Evolutionary conservation across 2,797 vertebrate species (phyloP).

Genomic region (Megalops cyprinoides): DNA sequence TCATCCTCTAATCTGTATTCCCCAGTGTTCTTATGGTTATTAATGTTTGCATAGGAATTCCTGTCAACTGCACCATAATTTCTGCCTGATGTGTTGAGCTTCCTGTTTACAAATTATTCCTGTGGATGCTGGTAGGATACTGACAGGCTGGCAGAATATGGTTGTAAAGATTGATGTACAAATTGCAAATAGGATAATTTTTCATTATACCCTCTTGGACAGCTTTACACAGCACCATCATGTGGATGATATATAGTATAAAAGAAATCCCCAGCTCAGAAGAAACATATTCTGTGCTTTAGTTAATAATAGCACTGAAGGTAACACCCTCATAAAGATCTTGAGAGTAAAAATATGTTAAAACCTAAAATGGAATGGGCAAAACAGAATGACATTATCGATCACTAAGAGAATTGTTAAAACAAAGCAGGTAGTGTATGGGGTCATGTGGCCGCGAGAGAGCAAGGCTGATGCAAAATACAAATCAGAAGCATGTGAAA

Average conservation of each 20-base stretch:
- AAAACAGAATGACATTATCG: too few relatives aligned
- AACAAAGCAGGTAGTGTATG: neutral
- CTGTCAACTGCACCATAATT: neutral
- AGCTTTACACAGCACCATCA: neutral
- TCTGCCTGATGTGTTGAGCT: neutral
- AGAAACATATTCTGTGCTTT: neutral
- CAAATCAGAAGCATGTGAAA: neutral
- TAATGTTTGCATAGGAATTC: constrained; percentile 8
- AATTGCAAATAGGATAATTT: neutral
- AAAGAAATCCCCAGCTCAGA: neutral
- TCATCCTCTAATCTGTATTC: neutral
- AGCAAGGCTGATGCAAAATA: neutral
- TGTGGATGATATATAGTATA: neutral
- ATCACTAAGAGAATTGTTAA: too few relatives aligned
- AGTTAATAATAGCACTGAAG: too few relatives aligned
- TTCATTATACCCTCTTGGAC: neutral
- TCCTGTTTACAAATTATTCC: neutral
- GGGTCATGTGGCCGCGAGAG: neutral
- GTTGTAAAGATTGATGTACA: neutral
- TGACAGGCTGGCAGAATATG: too few relatives aligned
- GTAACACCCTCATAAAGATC: neutral
- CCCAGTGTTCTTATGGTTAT: neutral
- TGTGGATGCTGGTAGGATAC: too few relatives aligned
- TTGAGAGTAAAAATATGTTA: neutral
- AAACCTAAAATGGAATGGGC: neutral